Base-by-base conservation (phyloP, 2,797 vertebrate species). In the Chromobotia macracanthus region DNA sequence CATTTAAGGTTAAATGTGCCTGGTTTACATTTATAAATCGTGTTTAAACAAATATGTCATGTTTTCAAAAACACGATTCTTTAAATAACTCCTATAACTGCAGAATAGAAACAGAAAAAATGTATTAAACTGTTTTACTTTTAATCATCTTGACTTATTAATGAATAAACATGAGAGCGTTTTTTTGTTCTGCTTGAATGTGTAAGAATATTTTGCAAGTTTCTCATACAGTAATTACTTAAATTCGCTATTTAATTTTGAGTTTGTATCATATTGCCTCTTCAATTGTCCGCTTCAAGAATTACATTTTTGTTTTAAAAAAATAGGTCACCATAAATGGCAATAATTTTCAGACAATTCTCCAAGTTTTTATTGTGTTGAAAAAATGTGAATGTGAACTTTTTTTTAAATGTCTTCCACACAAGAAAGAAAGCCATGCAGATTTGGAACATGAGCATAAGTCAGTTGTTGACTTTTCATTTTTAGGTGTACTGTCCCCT, bases 1-100 rank as follows among this genome's bases (percentile, higher is more conserved):
- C 3, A 66, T 28, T 76, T 38, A 56, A 10, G 63, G 21, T 44
- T 56, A 6, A 66, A 18, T 1, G 8, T 5, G 12, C 19, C 28
- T 75, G 35, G 18, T 41, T 53, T 13, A 74, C 18, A 63, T 74
- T 44, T 44, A 10, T 4, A 60, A 60, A 60, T 60, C 56, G 25
- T 28, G 56, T 64, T 63, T n/a, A 16, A 35, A 50, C 61, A 35
- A 11, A 58, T 53, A 44, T 55, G 51, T 71, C 35, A 16, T 9
- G 12, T 61, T 48, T 48, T 48, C 11, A 8, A 23, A 72, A 55
- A 18, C 11, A n/a, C 44, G 25, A 28, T 28, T n/a, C n/a, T 31
- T 25, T 18, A 44, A 11, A 35, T 13, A 16, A 5, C 18, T 23
- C 41, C 1, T 25, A 23, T n/a, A 46, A 11, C 38, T 51, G 13